Evolutionary conservation across 2,797 vertebrate genomes (phyloP), one percentile per base, ranked within the genome.

Genomic region (Hydrocynus forskahlii): DNA sequence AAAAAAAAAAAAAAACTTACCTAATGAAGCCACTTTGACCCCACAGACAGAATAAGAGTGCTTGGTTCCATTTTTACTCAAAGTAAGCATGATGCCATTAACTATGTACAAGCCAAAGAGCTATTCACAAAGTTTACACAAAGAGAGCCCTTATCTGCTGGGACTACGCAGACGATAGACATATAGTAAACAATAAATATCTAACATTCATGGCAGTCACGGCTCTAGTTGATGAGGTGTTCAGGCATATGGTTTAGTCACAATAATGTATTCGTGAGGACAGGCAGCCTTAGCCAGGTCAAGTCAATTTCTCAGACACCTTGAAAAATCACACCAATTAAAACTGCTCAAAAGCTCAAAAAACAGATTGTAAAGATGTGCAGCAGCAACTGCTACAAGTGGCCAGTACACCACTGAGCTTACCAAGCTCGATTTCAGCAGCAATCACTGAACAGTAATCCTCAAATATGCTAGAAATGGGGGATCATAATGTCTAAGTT

Each of bases 61-160:
- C 77, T 80, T 77, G 83, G 59, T 85, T 75, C 75, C 81, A 1
- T 80, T 63, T 80, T 81, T 43, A 78, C 85, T 87, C 83, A 85
- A 59, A 62, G 8, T 17, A 52, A 80, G 50, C 52, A 38, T 12
- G 40, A 77, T 76, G 35, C 50, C 23, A 70, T 23, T 12, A 74
- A 69, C 55, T 72, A 35, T 91, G 69, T 92, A 90, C 89, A 91
- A 29, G 71, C 84, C 79, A 76, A 87, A 84, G 63, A 87, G 71
- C 82, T 90, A 92, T 89, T 91, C 83, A 89, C 87, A 91, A 89
- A 88, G 70, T 83, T 57, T 90, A 88, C 87, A 91, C 88, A 89
- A 86, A 89, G 86, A 92, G 88, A 72, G 67, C 90, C 90, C 88
- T 92, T 91, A 81, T 76, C 6, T 64, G 75, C 23, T 48, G 23